Conservation (phyloP, 1,140 invertebrate genomes). For the Danaus melanippus region DNA sequence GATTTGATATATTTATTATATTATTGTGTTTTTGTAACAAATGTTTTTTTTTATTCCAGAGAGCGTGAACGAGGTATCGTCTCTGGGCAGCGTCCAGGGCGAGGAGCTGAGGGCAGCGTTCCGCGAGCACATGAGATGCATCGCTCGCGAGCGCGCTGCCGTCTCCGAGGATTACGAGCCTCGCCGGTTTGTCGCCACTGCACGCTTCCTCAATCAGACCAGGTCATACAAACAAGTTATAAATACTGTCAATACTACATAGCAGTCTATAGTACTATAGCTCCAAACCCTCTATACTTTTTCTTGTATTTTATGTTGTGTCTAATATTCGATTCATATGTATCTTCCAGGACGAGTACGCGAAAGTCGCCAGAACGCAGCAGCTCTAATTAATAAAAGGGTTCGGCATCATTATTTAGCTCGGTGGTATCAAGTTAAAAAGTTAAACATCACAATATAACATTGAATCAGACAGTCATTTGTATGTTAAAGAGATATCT, state of each 20-base stretch:
- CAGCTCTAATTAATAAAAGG: conserved; percentile 3
- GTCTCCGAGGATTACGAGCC: conserved; percentile 37
- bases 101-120: conserved; percentile 26
- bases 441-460: conserved; percentile 1
- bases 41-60: conserved; percentile 15
- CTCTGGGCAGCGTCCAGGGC: conserved; percentile 11
- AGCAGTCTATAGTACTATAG: no score
- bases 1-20: no score
- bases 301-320: no score
- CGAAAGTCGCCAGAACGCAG: conserved; percentile 9
- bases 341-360: conserved; percentile 8
- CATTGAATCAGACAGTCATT: background rate
- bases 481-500: no score
- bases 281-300: no score
- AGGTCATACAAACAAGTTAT: conserved; percentile 5
- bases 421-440: conserved; percentile 10
- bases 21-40: background rate
- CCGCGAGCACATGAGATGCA: conserved; percentile 34
- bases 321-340: no score
- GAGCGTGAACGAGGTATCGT: conserved; percentile 24
- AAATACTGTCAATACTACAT: background rate
- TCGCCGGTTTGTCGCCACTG: conserved; percentile 26
- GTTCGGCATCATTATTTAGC: background rate
- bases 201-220: conserved; percentile 16
- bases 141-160: conserved; percentile 25